These are phyloP conservation scores for Muscicapa adusta DNA, from an alignment of 2,113 vertebrate species.

Conservation along the genomic window DNA sequence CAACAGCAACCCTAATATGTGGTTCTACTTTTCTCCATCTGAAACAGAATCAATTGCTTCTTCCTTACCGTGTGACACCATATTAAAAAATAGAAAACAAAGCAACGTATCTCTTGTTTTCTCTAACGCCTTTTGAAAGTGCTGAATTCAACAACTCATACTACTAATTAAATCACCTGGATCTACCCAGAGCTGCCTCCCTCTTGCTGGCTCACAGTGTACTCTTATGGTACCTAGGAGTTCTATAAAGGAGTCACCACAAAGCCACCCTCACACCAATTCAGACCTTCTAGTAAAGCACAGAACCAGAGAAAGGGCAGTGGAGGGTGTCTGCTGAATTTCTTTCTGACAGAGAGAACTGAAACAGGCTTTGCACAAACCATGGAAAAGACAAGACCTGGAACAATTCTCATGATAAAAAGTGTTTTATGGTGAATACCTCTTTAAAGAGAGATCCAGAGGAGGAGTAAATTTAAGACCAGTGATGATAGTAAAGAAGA, in stretches of 20 bases:
- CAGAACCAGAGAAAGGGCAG: neutral
- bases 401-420: neutral
- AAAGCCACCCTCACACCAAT: neutral
- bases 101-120: neutral
- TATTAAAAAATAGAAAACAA: neutral
- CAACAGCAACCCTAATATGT: neutral
- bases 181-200: neutral
- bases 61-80: neutral
- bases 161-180: neutral
- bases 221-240: neutral
- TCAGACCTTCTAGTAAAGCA: neutral
- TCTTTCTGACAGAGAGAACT: neutral
- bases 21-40: neutral
- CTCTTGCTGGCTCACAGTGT: neutral
- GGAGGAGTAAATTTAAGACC: neutral
- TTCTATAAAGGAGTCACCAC: neutral
- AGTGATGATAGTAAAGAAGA: neutral
- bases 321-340: neutral
- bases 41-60: neutral
- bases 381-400: neutral
- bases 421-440: neutral
- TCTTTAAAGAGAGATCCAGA: neutral
- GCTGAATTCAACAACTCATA: neutral
- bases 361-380: neutral
- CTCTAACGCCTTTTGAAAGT: neutral